phyloP scores from a whole-genome alignment of 2,113 vertebrate species.

The Cephalopholis sonnerati region DNA sequence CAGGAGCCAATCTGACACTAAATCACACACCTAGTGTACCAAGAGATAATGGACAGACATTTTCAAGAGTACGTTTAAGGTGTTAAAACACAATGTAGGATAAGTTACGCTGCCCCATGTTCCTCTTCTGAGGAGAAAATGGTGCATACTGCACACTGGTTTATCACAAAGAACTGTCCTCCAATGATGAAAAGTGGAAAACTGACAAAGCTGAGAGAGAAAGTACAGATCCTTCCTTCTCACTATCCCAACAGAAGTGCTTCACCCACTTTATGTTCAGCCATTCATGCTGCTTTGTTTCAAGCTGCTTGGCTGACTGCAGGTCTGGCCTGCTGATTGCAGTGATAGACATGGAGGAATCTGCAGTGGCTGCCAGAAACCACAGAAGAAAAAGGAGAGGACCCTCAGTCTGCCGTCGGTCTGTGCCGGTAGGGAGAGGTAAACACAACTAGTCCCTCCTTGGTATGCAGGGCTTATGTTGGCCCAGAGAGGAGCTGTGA shows the following conservation, averaged over 20 bases:
- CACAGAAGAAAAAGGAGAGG: conserved; percentile 80
- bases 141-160: conserved; percentile 86
- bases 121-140: conserved; percentile 71
- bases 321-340: conserved; percentile 88
- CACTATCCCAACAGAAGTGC: conserved; percentile 72
- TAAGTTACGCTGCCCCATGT: not conserved
- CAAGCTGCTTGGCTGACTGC: conserved; percentile 76
- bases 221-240: conserved; percentile 74
- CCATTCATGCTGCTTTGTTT: conserved; percentile 79
- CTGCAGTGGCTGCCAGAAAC: conserved; percentile 86
- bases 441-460: conserved; percentile 86
- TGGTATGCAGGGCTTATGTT: conserved; percentile 83
- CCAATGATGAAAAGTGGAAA: conserved; percentile 51
- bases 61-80: not conserved
- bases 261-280: conserved; percentile 79
- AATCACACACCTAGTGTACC: conserved; percentile 36
- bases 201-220: conserved; percentile 37
- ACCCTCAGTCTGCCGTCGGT: conserved; percentile 83
- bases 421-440: conserved; percentile 81
- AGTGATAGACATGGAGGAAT: conserved; percentile 90
- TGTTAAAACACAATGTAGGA: not conserved
- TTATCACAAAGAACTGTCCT: conserved; percentile 51
- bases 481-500: conserved; percentile 59
- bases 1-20: conserved; percentile 14
- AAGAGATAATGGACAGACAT: not conserved